phyloP scores from a whole-genome alignment of 2,888 invertebrate species.

The Priocnemis perturbator region DNA sequence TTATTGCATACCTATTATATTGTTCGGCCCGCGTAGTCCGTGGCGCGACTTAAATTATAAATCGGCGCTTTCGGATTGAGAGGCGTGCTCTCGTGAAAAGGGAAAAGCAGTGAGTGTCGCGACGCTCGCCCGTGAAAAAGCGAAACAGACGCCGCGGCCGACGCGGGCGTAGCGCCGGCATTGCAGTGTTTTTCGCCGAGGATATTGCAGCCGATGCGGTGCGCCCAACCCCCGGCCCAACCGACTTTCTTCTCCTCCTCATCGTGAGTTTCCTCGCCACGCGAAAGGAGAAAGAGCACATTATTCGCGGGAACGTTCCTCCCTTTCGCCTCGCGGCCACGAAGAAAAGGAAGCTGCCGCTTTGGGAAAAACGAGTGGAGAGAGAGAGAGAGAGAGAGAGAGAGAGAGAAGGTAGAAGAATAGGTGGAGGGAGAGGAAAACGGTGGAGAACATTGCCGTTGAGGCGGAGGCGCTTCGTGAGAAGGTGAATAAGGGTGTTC shows the following conservation, averaged over 20 bases:
- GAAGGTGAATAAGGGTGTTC: slow-evolving; percentile 17
- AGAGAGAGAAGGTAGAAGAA: slow-evolving; percentile 17
- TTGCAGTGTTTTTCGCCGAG: slow-evolving; percentile 47
- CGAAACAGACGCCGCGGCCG: background rate
- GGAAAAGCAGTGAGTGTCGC: background rate
- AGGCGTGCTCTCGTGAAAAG: background rate
- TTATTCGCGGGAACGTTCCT: slow-evolving; percentile 58
- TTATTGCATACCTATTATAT: too few relatives aligned
- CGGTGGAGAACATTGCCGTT: slow-evolving; percentile 19
- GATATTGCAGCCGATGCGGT: slow-evolving; percentile 49
- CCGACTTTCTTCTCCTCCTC: slow-evolving; percentile 15
- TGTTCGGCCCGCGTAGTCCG: too few relatives aligned
- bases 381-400: slow-evolving; percentile 34
- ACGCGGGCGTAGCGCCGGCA: too few relatives aligned
- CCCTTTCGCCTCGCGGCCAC: slow-evolving; percentile 55
- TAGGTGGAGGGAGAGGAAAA: slow-evolving; percentile 28
- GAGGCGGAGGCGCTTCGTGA: slow-evolving; percentile 15
- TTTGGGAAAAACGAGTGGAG: slow-evolving; percentile 30
- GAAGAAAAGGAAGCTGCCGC: slow-evolving; percentile 42
- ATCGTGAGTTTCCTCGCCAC: slow-evolving; percentile 42
- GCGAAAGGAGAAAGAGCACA: slow-evolving; percentile 42
- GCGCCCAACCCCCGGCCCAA: background rate
- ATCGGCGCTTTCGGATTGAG: too few relatives aligned
- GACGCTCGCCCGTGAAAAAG: slow-evolving; percentile 10
- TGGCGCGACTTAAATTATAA: too few relatives aligned